These are phyloP conservation scores for Chlamydotis undulata DNA, from an alignment of 2,113 vertebrate species.

Conservation along the genomic window DNA sequence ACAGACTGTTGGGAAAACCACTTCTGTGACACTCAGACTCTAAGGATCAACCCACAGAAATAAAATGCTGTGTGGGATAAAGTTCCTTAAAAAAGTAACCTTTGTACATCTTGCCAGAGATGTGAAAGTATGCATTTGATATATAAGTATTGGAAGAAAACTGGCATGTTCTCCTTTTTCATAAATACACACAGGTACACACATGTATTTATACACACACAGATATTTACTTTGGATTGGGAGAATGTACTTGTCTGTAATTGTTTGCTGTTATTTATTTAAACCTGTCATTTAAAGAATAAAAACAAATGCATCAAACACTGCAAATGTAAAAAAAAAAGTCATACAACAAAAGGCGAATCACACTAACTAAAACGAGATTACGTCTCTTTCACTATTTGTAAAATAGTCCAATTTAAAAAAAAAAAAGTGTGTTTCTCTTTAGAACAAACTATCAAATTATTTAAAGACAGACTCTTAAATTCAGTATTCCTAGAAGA, in stretches of 20 bases:
- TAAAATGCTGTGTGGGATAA: not conserved
- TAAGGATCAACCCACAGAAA: not conserved
- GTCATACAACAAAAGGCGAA: not conserved
- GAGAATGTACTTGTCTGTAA: not conserved
- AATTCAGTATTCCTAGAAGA: slow-evolving; percentile 16
- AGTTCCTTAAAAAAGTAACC: not conserved
- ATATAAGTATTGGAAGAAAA: not conserved
- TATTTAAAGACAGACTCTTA: not conserved
- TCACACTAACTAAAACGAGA: not conserved
- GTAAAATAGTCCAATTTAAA: not conserved
- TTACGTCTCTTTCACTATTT: not conserved
- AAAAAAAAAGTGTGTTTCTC: not conserved
- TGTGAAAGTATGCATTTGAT: not conserved
- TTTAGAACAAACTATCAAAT: not conserved
- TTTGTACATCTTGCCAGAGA: not conserved
- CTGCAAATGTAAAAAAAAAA: not conserved
- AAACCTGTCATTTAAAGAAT: not conserved
- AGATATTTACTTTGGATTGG: not conserved
- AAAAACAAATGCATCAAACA: not conserved
- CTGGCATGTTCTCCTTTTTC: not conserved
- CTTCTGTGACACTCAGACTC: not conserved
- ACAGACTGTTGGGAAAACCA: not conserved
- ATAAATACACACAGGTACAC: not conserved
- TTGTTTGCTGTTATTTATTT: not conserved
- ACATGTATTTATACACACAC: not conserved